These are phyloP conservation scores for Echinarachnius parma DNA, from an alignment of 53 echinoderm and acorn worm species.

Conservation along the genomic window DNA sequence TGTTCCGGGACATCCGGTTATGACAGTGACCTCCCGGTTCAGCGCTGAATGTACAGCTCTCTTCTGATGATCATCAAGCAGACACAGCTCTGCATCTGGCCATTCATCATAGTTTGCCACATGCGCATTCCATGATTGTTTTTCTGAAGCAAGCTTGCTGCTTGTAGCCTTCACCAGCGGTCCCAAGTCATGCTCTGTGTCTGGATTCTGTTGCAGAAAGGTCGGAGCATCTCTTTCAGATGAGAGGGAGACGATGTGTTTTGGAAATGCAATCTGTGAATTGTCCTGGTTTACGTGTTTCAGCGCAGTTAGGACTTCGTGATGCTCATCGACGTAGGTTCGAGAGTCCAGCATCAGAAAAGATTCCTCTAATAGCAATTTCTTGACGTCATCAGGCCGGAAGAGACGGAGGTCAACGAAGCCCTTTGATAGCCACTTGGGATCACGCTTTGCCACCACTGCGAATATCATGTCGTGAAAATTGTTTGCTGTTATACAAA, in stretches of 20 bases:
- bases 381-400: slow-evolving; percentile 4
- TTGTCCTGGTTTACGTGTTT: slow-evolving; percentile 45
- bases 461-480: slow-evolving; percentile 62
- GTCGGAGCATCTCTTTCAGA: slow-evolving; percentile 15
- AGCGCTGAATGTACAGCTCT: slow-evolving; percentile 68
- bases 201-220: slow-evolving; percentile 41
- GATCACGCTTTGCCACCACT: slow-evolving; percentile 61
- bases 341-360: slow-evolving; percentile 79
- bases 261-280: slow-evolving; percentile 57
- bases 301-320: slow-evolving; percentile 65
- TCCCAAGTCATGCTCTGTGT: slow-evolving; percentile 48
- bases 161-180: slow-evolving; percentile 4
- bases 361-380: slow-evolving; percentile 8
- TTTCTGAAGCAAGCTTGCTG: background rate
- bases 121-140: slow-evolving; percentile 8
- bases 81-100: slow-evolving; percentile 46
- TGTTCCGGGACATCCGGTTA: slow-evolving; percentile 87
- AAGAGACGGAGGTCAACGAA: slow-evolving; percentile 55
- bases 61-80: slow-evolving; percentile 68
- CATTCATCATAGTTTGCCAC: slow-evolving; percentile 33
- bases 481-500: slow-evolving; percentile 68
- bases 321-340: slow-evolving; percentile 83
- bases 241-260: slow-evolving; percentile 56
- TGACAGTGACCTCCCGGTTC: slow-evolving; percentile 62
- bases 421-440: slow-evolving; percentile 50